phyloP scores from a whole-genome alignment of 2,797 vertebrate genomes.

The Sitta carolinensis region DNA sequence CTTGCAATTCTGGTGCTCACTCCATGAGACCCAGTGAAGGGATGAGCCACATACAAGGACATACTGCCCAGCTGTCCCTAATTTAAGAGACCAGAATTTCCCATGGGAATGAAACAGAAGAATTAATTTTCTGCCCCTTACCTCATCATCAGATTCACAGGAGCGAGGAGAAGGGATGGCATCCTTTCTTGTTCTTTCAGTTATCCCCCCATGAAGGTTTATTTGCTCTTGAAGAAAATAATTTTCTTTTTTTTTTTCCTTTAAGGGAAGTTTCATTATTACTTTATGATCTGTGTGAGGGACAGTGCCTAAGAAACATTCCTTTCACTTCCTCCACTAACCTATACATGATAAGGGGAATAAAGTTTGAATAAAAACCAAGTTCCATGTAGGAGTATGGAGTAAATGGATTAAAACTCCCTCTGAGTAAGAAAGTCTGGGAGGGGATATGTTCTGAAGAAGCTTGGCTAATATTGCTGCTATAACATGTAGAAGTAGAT shows the following conservation, averaged over 20 bases:
- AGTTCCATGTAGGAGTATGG: neutral
- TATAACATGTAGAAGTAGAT: neutral
- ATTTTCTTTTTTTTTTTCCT: neutral
- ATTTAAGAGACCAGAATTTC: neutral
- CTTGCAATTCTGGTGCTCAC: neutral
- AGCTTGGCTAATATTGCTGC: neutral
- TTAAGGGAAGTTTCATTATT: neutral
- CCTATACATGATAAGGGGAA: neutral
- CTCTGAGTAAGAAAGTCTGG: neutral
- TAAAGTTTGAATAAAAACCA: neutral
- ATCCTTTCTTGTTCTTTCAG: neutral
- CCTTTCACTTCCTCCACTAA: neutral
- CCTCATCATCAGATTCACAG: neutral
- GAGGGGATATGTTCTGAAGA: neutral
- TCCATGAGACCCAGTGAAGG: neutral
- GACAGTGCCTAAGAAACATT: neutral
- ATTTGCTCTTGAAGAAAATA: neutral
- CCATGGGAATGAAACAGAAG: neutral
- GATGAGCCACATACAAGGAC: neutral
- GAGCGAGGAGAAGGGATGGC: neutral
- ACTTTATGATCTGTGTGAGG: neutral
- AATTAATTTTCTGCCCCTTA: neutral
- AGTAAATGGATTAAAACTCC: neutral
- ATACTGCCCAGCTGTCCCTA: neutral
- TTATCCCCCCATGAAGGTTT: accelerated